phyloP scores from a whole-genome alignment of 2,797 vertebrate species.

The Centroberyx gerrardi region DNA sequence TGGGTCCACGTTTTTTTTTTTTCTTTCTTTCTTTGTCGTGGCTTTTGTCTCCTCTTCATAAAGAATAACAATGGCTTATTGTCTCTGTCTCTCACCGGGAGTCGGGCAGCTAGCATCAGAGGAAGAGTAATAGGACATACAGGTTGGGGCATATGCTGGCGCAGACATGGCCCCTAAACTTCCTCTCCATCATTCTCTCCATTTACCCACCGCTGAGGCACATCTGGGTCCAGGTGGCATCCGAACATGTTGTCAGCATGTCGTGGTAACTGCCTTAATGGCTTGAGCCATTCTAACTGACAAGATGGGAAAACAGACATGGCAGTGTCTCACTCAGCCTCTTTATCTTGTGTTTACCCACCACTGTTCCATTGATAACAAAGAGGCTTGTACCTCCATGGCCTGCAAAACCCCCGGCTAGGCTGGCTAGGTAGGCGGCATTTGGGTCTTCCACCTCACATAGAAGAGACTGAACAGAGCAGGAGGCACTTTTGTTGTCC shows the following conservation, averaged over 20 bases:
- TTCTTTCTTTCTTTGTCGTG: conserved; percentile 45
- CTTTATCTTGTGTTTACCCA: conserved; percentile 81
- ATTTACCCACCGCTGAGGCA: conserved; percentile 75
- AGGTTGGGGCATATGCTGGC: conserved; percentile 75
- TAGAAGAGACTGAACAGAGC: not conserved
- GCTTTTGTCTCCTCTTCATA: conserved; percentile 72
- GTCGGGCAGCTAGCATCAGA: conserved; percentile 53
- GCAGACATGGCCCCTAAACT: conserved; percentile 70
- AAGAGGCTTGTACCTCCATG: conserved; percentile 42
- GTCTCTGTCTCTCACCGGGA: conserved; percentile 55
- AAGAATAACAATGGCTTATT: conserved; percentile 74
- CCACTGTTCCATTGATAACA: conserved; percentile 75
- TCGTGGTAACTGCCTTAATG: conserved; percentile 77
- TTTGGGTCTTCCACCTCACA: conserved; percentile 19
- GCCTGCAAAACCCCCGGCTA: conserved; percentile 32
- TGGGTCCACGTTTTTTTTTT: conserved; percentile 44
- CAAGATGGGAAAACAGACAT: conserved; percentile 80
- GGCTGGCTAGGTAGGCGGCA: conserved; percentile 4
- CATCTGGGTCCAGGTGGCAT: conserved; percentile 81
- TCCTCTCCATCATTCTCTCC: conserved; percentile 73
- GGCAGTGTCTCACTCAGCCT: conserved; percentile 76
- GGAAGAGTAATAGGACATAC: conserved; percentile 72
- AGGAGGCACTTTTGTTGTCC: not conserved
- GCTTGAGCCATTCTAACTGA: conserved; percentile 79
- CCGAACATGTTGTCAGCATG: conserved; percentile 79